Evolutionary conservation across 2,888 invertebrate species (phyloP), one percentile per base, ranked within the genome.

Genomic region (Ectemnius lituratus): DNA sequence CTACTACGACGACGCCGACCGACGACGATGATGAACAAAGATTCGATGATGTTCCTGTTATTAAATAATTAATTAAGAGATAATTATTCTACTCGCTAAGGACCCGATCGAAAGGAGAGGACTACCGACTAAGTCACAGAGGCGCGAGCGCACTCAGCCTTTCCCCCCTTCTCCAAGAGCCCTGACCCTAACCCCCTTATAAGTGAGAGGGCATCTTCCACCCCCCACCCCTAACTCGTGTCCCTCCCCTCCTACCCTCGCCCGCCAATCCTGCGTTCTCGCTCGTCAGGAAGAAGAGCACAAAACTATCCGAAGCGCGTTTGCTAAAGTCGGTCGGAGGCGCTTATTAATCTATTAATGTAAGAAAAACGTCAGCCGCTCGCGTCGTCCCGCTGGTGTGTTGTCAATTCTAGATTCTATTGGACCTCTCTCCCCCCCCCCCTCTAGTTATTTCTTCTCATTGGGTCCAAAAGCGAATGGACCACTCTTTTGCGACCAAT

Each of bases 11-110:
- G 5, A 37, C 37, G 74, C 73, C 77, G 77, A 77, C 75, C 73
- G 78, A 81, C 76, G 80, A 81, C 79, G 85, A 84, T 84, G 79
- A 83, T 79, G 87, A 88, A 88, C 87, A 89, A 88, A 90, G 90
- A 88, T 89, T 90, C 89, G 88, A 89, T 90, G 84, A 90, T 90
- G 90, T 90, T 90, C 90, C 90, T 90, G 89, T 90, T 90, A 79
- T 73, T 37, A 87, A 88, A 88, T 88, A 85, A 88, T 88, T 88
- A 86, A 78, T 80, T 88, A 86, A 83, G 86, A 84, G 84, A 87
- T 81, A 81, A 52, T 52, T 52, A 52, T 16, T 37, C 37, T 52
- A 52, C 52, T 52, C n/a, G 16, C n/a, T 52, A 52, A 52, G n/a
- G 52, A 52, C 16, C 16, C n/a, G 14, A 52, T 16, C 52, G 52